These are phyloP conservation scores for Trachelus tabidus DNA, from an alignment of 2,888 invertebrate genomes.

Conservation along the genomic window DNA sequence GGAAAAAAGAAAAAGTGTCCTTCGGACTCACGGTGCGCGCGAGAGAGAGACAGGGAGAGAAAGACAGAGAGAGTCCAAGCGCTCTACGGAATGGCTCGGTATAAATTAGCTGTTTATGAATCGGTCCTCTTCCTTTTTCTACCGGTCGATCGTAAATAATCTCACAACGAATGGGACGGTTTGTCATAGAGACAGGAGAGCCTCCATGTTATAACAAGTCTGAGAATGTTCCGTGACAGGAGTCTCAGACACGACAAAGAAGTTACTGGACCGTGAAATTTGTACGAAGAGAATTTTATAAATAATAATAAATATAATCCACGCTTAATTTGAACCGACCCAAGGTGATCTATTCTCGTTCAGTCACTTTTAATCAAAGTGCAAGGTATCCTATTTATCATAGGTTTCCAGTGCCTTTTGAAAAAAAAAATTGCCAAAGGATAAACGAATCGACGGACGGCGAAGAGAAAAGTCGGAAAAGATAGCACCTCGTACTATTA, in stretches of 20 bases:
- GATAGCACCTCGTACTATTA: not conserved
- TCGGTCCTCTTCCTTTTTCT: conserved; percentile 34
- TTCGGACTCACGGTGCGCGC: not conserved
- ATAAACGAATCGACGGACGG: not conserved
- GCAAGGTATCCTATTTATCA: not conserved
- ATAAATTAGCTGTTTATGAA: conserved; percentile 54
- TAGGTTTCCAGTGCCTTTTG: not conserved
- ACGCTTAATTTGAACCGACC: not conserved
- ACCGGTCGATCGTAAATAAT: conserved; percentile 43
- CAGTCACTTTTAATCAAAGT: not conserved
- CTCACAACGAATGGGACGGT: conserved; percentile 20
- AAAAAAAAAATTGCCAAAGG: not conserved
- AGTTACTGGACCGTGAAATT: not conserved
- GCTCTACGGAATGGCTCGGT: conserved; percentile 27
- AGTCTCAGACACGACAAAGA: not conserved
- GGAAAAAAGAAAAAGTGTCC: not conserved
- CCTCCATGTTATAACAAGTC: not conserved
- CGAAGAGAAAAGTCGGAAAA: not conserved
- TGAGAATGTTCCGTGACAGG: not conserved
- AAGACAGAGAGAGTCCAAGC: conserved; percentile 9
- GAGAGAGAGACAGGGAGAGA: conserved; percentile 2
- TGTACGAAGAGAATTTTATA: not conserved
- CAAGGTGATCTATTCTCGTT: not conserved
- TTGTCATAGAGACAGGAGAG: conserved; percentile 2
- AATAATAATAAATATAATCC: not conserved